Evolutionary conservation across 2,797 vertebrate species (phyloP).

Genomic region (Potorous gilbertii): DNA sequence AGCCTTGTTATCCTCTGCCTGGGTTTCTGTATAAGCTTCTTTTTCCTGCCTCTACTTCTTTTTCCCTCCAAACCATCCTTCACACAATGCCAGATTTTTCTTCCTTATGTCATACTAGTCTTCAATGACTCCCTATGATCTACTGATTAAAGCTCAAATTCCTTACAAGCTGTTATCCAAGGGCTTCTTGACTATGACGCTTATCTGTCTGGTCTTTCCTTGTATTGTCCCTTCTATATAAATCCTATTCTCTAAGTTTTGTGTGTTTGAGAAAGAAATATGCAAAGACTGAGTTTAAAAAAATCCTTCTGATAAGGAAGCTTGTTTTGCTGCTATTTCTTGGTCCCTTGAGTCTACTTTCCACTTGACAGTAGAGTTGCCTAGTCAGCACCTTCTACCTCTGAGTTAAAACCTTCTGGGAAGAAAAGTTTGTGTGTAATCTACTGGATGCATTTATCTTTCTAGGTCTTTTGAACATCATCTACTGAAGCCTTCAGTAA

Average conservation of each 20-base stretch:
- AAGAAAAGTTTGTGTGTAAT: background rate
- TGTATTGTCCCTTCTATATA: background rate
- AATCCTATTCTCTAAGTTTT: background rate
- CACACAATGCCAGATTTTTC: background rate
- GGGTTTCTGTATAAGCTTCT: background rate
- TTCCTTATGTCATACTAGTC: background rate
- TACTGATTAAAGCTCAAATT: background rate
- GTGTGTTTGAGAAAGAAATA: background rate
- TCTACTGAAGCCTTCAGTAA: background rate
- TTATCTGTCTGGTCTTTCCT: background rate
- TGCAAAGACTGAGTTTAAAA: background rate
- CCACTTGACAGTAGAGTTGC: background rate
- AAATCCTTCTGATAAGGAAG: background rate
- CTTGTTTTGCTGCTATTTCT: background rate
- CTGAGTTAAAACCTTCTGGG: background rate
- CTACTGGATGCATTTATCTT: background rate
- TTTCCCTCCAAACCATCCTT: background rate
- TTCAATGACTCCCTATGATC: background rate
- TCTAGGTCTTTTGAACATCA: background rate
- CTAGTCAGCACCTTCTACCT: background rate
- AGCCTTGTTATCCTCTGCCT: background rate
- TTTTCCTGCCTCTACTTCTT: background rate
- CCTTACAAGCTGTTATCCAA: background rate
- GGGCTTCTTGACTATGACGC: background rate
- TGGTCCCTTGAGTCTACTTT: background rate